These are phyloP conservation scores for Oligia latruncula DNA, from an alignment of 2,888 invertebrate species.

Conservation along the genomic window DNA sequence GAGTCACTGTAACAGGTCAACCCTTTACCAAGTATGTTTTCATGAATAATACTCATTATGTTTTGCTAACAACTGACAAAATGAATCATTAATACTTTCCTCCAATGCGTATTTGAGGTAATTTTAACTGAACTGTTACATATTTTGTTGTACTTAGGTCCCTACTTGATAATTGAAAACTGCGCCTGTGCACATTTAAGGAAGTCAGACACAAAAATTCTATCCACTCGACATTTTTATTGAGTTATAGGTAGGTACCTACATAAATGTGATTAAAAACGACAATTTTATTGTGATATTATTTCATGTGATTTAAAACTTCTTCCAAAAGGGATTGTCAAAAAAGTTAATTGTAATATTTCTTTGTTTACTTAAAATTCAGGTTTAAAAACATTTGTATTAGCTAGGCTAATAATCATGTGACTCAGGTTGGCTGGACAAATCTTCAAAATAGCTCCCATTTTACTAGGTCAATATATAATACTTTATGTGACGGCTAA, in stretches of 20 bases:
- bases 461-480: too few relatives aligned
- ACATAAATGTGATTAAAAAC: not conserved
- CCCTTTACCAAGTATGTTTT: not conserved
- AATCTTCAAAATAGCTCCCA: too few relatives aligned
- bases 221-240: not conserved
- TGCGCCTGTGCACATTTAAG: not conserved
- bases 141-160: not conserved
- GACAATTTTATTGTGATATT: not conserved
- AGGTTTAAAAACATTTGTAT: not conserved
- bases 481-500: too few relatives aligned
- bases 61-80: not conserved
- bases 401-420: not conserved
- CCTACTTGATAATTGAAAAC: too few relatives aligned
- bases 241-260: not conserved
- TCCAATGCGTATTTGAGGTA: conserved; percentile 12
- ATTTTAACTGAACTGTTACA: not conserved
- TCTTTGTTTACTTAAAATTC: not conserved
- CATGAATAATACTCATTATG: conserved; percentile 1
- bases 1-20: not conserved
- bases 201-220: not conserved
- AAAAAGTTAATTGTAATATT: not conserved
- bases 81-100: conserved; percentile 14
- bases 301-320: not conserved
- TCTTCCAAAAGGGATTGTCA: not conserved
- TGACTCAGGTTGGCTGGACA: too few relatives aligned